A percentile compares a stretch with the other conserved stretches of the same genome.
Conservation (phyloP, 2,113 vertebrate species). For the Sinocyclocheilus rhinocerous region DNA sequence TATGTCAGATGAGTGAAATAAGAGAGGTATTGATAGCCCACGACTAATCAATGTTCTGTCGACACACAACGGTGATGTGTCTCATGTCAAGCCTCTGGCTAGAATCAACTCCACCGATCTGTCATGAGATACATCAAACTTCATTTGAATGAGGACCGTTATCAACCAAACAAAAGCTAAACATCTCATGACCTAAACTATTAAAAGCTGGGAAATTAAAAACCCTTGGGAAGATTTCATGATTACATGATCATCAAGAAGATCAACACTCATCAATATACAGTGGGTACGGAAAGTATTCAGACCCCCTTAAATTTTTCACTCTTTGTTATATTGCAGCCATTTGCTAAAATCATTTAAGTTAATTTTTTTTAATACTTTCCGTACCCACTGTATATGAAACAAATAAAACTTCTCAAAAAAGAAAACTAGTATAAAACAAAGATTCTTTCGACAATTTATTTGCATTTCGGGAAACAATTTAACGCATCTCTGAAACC, state of each 20-base stretch:
- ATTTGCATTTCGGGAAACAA: not conserved
- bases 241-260: not conserved
- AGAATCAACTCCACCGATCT: not conserved
- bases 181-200: not conserved
- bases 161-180: not conserved
- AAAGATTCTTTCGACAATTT: not conserved
- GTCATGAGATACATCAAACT: not conserved
- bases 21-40: constrained; percentile 20
- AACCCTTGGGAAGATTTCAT: not conserved
- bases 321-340: too few relatives aligned
- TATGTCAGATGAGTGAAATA: not conserved
- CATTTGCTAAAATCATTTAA: too few relatives aligned
- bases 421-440: not conserved
- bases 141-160: not conserved
- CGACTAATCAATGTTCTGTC: constrained; percentile 67
- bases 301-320: too few relatives aligned
- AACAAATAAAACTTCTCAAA: not conserved
- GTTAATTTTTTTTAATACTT: too few relatives aligned
- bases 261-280: not conserved
- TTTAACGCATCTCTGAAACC: not conserved
- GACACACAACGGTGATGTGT: constrained; percentile 46
- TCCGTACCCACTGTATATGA: too few relatives aligned
- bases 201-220: not conserved
- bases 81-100: constrained; percentile 57
- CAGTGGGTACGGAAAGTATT: too few relatives aligned